Evolutionary conservation across 2,888 invertebrate species (phyloP).

Genomic region (Alcis repandata): DNA sequence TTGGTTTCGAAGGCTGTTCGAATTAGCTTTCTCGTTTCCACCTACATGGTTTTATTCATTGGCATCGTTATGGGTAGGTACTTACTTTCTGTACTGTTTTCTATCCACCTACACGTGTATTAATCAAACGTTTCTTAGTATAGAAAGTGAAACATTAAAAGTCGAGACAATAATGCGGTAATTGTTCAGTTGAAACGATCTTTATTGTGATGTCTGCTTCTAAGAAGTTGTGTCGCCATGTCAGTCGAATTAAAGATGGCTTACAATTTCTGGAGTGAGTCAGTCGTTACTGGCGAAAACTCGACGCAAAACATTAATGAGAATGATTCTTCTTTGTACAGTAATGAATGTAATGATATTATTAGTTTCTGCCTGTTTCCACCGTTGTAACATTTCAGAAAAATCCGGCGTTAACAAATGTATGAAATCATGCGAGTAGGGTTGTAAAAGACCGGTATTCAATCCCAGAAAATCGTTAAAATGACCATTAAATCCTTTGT

Average conservation of each 20-base stretch:
- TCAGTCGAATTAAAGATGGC: slow-evolving; percentile 11
- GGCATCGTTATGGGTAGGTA: slow-evolving; percentile 11
- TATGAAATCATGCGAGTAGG: neutral
- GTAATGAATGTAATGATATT: neutral
- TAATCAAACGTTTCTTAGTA: slow-evolving; percentile 28
- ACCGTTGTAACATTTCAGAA: neutral
- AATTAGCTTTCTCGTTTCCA: slow-evolving; percentile 42
- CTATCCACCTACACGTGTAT: slow-evolving; percentile 32
- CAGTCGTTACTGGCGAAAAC: neutral
- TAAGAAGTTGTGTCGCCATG: slow-evolving; percentile 12
- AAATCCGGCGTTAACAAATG: neutral
- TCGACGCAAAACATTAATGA: neutral
- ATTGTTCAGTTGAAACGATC: slow-evolving; percentile 2
- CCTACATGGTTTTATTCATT: slow-evolving; percentile 29
- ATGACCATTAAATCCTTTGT: neutral
- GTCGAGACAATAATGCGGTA: neutral
- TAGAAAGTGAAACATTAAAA: slow-evolving; percentile 29
- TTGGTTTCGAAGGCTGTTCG: slow-evolving; percentile 52
- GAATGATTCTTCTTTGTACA: neutral
- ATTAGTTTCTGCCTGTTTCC: neutral
- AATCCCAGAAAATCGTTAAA: neutral
- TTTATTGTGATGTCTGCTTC: slow-evolving; percentile 10
- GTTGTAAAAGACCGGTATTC: neutral
- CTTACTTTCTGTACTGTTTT: slow-evolving; percentile 22
- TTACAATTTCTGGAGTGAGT: slow-evolving; percentile 6